Evolutionary conservation across 1,140 invertebrate species (phyloP).

Genomic region (Eurosta solidaginis): DNA sequence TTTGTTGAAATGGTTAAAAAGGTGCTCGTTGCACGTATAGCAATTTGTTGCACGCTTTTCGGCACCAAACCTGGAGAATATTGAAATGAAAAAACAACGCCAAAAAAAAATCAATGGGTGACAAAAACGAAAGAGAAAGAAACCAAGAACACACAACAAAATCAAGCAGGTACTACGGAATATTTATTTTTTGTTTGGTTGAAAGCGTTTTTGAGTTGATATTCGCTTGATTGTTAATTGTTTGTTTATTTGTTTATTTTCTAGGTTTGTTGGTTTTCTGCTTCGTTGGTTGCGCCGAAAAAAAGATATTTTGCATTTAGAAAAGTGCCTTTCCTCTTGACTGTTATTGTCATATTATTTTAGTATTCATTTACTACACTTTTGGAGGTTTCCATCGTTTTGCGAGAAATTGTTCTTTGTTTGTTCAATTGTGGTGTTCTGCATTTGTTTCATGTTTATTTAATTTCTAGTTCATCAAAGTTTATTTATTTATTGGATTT

Average conservation of each 20-base stretch:
- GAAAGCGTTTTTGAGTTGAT: conserved; percentile 18
- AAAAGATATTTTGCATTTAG: conserved; percentile 24
- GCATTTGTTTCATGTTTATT: not conserved
- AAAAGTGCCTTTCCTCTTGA: not conserved
- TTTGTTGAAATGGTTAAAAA: not conserved
- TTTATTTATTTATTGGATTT: conserved; percentile 2
- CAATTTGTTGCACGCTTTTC: conserved; percentile 15
- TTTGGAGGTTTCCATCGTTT: not conserved
- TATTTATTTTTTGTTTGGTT: not conserved
- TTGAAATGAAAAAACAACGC: not conserved
- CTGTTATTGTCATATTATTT: not conserved
- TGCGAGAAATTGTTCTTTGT: not conserved
- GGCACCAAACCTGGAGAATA: not conserved
- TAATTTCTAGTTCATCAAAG: not conserved
- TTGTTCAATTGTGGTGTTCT: not conserved
- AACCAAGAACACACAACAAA: too few species aligned
- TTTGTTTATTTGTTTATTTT: conserved; percentile 10
- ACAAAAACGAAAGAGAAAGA: not conserved
- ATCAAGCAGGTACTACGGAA: not conserved
- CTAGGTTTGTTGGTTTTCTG: too few species aligned
- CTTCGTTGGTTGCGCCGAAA: not conserved
- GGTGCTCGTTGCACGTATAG: conserved; percentile 4
- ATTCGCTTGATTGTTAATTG: conserved; percentile 21
- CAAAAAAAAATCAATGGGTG: not conserved
- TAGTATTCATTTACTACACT: not conserved